Evolutionary conservation across 2,797 vertebrate species (phyloP).

Genomic region (Rhincodon typus): DNA sequence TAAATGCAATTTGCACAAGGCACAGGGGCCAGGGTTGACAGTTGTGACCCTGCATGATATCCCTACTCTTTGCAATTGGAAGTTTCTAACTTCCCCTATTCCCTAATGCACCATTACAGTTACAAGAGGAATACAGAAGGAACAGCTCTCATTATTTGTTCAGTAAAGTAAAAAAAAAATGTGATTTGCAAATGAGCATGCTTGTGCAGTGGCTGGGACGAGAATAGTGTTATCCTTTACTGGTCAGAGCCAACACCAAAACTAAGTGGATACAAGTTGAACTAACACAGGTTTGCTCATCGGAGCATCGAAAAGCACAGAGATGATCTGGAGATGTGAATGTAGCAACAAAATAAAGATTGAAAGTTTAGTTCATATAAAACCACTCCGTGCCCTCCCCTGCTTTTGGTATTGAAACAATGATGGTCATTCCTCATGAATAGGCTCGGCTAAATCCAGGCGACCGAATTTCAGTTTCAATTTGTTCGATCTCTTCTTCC

Average conservation of each 20-base stretch:
- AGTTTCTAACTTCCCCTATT: background rate
- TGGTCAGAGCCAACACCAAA: background rate
- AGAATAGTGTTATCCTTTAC: background rate
- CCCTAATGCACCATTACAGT: background rate
- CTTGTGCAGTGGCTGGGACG: background rate
- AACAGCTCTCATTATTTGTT: background rate
- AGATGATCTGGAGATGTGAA: background rate
- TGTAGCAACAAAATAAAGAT: background rate
- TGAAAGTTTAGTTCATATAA: background rate
- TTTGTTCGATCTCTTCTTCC: constrained; percentile 73
- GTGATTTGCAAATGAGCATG: background rate
- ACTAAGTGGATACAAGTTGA: background rate
- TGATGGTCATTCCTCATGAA: constrained; percentile 22
- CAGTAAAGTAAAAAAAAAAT: no score
- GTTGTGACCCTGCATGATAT: background rate
- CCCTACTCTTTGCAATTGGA: background rate
- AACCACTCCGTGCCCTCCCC: background rate
- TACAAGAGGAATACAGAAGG: background rate
- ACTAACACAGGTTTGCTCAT: background rate
- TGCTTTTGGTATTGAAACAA: background rate
- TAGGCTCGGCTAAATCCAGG: constrained; percentile 56
- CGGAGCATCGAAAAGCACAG: background rate
- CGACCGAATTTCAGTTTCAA: constrained; percentile 64
- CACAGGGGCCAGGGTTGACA: background rate
- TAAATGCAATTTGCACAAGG: background rate